These are phyloP conservation scores for Sebastes minor DNA, from an alignment of 2,797 vertebrate genomes.

Conservation along the genomic window DNA sequence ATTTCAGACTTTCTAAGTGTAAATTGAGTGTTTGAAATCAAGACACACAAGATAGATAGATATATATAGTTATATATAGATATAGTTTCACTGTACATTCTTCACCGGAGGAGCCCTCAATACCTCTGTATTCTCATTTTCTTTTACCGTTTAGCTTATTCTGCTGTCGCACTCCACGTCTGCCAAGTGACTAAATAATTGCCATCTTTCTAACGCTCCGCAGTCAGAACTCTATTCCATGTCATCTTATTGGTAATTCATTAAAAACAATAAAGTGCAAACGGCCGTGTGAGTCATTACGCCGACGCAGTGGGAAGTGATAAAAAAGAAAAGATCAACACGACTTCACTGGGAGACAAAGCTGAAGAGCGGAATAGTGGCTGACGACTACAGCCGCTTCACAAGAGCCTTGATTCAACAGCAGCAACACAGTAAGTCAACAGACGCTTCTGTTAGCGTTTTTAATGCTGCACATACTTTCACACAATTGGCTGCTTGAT, in stretches of 20 bases:
- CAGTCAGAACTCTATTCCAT: not conserved
- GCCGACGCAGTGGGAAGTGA: constrained; percentile 1
- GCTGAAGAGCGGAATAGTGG: not conserved
- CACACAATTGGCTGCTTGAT: constrained; percentile 15
- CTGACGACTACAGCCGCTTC: not conserved
- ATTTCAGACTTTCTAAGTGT: not conserved
- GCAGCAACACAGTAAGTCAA: not conserved
- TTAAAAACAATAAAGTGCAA: constrained; percentile 13
- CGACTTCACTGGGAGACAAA: constrained; percentile 7
- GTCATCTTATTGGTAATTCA: constrained; percentile 9
- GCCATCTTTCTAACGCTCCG: not conserved
- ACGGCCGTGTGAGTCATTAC: not conserved
- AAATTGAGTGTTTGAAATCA: not conserved
- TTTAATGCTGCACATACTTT: not conserved
- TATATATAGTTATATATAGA: too few relatives aligned
- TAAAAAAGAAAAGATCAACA: constrained; percentile 17
- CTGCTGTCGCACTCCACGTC: not conserved
- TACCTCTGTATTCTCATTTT: too few relatives aligned
- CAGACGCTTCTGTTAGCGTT: constrained; percentile 5
- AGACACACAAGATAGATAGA: not conserved
- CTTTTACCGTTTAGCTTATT: not conserved
- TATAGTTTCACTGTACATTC: not conserved
- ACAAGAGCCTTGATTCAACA: constrained; percentile 6
- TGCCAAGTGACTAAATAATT: not conserved
- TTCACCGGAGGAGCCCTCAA: not conserved